Evolutionary conservation across 2,113 vertebrate genomes (phyloP).

Genomic region (Leptobrachium leishanense): DNA sequence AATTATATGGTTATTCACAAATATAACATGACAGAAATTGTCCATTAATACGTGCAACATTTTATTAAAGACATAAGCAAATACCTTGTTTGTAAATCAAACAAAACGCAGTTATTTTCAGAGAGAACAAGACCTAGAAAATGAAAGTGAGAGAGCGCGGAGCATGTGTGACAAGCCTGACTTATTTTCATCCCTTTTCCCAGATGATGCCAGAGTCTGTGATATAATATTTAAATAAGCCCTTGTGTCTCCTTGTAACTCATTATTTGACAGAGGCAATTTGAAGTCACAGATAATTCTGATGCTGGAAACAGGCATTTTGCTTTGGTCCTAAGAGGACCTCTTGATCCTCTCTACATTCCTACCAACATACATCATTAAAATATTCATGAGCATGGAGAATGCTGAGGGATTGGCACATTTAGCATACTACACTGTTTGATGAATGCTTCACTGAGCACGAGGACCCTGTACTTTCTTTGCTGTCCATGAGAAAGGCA

Average conservation of each 20-base stretch:
- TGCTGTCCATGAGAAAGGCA: conserved; percentile 31
- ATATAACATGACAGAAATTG: too few relatives aligned
- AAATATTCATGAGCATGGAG: conserved; percentile 48
- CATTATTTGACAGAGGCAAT: conserved; percentile 48
- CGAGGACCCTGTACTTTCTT: conserved; percentile 36
- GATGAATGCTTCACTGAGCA: conserved; percentile 48
- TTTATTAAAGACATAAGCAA: too few relatives aligned
- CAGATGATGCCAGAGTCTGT: conserved; percentile 33
- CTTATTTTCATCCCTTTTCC: conserved; percentile 21
- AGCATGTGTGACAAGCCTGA: neutral
- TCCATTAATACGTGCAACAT: too few relatives aligned
- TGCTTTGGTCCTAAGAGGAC: conserved; percentile 46
- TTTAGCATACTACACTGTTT: conserved; percentile 45
- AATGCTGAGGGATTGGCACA: conserved; percentile 46
- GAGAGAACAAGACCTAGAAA: neutral
- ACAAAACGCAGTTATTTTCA: too few relatives aligned
- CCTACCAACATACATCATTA: conserved; percentile 48
- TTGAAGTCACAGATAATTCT: conserved; percentile 48
- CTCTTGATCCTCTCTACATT: conserved; percentile 49
- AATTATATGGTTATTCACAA: too few relatives aligned
- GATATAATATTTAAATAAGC: conserved; percentile 50
- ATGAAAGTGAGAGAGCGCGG: neutral
- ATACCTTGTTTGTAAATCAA: too few relatives aligned
- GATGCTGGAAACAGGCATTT: conserved; percentile 45
- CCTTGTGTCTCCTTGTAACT: conserved; percentile 44